Percentiles rank a stretch among this genome's conserved stretches.
These are phyloP conservation scores for Diachrysia chrysitis DNA, from an alignment of 2,888 invertebrate species.

Conservation along the genomic window DNA sequence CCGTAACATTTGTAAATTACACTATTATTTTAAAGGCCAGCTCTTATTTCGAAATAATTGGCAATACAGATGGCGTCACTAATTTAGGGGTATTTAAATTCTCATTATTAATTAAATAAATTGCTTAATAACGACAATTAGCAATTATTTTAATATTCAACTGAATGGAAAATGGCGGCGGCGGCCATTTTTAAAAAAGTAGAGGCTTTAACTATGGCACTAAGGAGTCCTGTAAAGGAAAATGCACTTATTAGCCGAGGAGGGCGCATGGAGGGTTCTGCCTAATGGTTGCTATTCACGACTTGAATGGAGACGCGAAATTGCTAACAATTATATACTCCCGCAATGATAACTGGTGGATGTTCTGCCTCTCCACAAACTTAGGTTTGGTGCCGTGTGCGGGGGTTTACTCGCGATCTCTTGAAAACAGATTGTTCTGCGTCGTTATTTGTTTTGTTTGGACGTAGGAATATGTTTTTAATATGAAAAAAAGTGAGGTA, in stretches of 20 bases:
- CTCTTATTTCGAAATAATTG: slow-evolving; percentile 13
- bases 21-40: not conserved
- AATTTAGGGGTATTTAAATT: slow-evolving; percentile 34
- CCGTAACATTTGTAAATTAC: not conserved
- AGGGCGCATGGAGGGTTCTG: slow-evolving; percentile 82
- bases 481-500: not conserved
- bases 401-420: slow-evolving; percentile 53
- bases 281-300: slow-evolving; percentile 88
- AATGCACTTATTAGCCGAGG: slow-evolving; percentile 88
- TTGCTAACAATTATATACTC: slow-evolving; percentile 89
- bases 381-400: slow-evolving; percentile 66
- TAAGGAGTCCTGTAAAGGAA: slow-evolving; percentile 85
- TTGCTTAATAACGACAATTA: slow-evolving; percentile 80
- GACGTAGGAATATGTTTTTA: not conserved
- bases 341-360: slow-evolving; percentile 87
- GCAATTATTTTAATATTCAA: slow-evolving; percentile 70
- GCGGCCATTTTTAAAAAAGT: slow-evolving; percentile 73
- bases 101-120: slow-evolving; percentile 69
- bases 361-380: slow-evolving; percentile 75
- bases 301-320: slow-evolving; percentile 86
- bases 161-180: slow-evolving; percentile 64
- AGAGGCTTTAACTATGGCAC: slow-evolving; percentile 82
- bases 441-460: not conserved
- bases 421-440: slow-evolving; percentile 33
- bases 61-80: slow-evolving; percentile 15